These are phyloP conservation scores for Athetis lepigone DNA, from an alignment of 2,888 invertebrate species.

Conservation along the genomic window DNA sequence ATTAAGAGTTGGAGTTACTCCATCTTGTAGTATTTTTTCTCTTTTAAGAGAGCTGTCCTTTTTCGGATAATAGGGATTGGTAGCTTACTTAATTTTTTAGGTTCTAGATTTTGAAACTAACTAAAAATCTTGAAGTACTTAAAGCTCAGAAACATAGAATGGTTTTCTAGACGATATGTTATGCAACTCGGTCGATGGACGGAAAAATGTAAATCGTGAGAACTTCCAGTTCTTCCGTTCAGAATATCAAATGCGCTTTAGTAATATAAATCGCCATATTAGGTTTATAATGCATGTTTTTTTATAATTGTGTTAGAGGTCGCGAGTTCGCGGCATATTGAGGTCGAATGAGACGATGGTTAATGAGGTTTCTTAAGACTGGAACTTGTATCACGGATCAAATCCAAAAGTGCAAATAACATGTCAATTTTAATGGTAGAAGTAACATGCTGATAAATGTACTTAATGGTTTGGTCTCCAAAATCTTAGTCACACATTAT, in stretches of 20 bases:
- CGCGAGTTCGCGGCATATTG: slow-evolving; percentile 22
- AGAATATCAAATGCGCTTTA: slow-evolving; percentile 25
- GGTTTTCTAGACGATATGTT: slow-evolving; percentile 18
- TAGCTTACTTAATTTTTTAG: too few relatives aligned
- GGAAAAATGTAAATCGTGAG: slow-evolving; percentile 48
- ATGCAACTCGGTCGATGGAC: slow-evolving; percentile 23
- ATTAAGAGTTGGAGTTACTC: too few relatives aligned
- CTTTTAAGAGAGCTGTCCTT: too few relatives aligned
- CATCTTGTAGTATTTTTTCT: too few relatives aligned
- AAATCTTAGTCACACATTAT: slow-evolving; percentile 51
- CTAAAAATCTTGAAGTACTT: slow-evolving; percentile 1
- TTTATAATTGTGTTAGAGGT: slow-evolving; percentile 30
- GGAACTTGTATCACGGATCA: too few relatives aligned
- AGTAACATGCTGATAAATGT: slow-evolving; percentile 6
- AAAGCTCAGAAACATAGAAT: background rate
- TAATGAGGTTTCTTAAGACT: slow-evolving; percentile 2
- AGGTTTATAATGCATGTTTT: slow-evolving; percentile 24
- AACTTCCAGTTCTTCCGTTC: slow-evolving; percentile 17
- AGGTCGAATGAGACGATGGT: slow-evolving; percentile 27
- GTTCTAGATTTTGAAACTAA: background rate
- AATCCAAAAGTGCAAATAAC: background rate
- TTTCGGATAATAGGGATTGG: too few relatives aligned
- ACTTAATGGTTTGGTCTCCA: slow-evolving; percentile 17
- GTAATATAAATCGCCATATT: slow-evolving; percentile 34
- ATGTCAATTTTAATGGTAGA: background rate